Conservation (phyloP, 2,888 invertebrate species). For the Ichneumoninae sp. region DNA sequence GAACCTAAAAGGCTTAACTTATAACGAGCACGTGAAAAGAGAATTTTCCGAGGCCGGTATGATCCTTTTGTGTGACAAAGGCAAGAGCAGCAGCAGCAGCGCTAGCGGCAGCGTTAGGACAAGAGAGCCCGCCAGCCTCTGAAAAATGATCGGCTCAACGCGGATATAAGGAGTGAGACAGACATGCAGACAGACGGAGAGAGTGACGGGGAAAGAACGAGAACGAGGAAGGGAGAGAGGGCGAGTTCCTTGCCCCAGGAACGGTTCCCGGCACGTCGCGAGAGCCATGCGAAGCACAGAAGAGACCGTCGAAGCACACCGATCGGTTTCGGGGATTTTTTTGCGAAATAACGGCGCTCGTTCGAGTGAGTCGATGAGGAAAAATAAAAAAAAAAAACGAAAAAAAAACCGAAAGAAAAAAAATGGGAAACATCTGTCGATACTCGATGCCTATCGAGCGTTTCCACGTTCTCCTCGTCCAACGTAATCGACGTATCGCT, state of each 20-base stretch:
- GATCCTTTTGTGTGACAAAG: constrained; percentile 52
- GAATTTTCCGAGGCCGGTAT: constrained; percentile 21
- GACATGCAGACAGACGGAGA: not conserved
- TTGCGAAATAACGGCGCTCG: constrained; percentile 83
- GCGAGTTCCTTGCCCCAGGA: constrained; percentile 48
- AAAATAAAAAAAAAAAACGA: constrained; percentile 41
- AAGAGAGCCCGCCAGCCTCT: constrained; percentile 35
- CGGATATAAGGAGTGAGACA: constrained; percentile 52
- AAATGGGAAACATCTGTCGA: constrained; percentile 83
- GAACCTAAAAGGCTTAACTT: constrained; percentile 22
- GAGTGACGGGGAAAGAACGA: not conserved
- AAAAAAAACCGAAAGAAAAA: constrained; percentile 70
- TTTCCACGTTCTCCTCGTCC: constrained; percentile 75
- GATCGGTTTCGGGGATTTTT: constrained; percentile 81
- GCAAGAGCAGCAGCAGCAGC: constrained; percentile 18
- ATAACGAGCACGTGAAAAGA: constrained; percentile 25
- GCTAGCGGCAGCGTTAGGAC: constrained; percentile 14
- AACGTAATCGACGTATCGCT: constrained; percentile 63
- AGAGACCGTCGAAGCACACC: constrained; percentile 71
- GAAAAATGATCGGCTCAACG: constrained; percentile 71
- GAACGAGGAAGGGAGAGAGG: not conserved
- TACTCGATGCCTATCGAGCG: constrained; percentile 82
- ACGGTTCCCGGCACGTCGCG: constrained; percentile 46
- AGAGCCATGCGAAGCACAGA: constrained; percentile 33
- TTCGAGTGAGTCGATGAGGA: constrained; percentile 68